Evolutionary conservation across 2,888 invertebrate genomes (phyloP), one percentile per base, ranked within the genome.

Genomic region (Xanthia icteritia): DNA sequence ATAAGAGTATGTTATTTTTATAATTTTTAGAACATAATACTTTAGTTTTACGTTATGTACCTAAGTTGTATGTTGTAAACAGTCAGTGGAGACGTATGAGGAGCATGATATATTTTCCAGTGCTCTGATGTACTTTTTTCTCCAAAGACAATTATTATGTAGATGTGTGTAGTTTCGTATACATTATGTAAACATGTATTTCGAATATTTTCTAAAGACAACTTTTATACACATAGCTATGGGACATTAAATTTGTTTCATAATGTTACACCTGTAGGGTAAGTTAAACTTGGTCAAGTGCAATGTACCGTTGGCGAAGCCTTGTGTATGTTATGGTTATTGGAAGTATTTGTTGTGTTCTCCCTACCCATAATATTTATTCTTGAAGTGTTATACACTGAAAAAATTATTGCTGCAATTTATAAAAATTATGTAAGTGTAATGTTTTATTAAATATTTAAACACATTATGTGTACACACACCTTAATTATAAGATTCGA

Each of bases 251-350:
- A 61, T 88, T 88, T 90, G 89, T 92, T 92, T 90, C 89, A 89
- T 90, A 86, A 91, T 87, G 89, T 88, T 89, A 90, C 89, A 91
- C 85, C 81, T 90, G 84, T 90, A 90, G 89, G 88, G 76, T 94
- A 93, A 92, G 92, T 87, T 83, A 91, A 90, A 88, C 91, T 91
- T 91, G 85, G 88, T 91, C 89, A 92, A 94, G 96, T 96, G 96
- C 96, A 96, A 96, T 96, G 93, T 94, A 92, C 90, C 90, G 92
- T 93, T 94, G 96, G 96, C 96, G 89, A 93, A 95, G 96, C 96
- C 96, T 92, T 93, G 88, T 93, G 90, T 91, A 92, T 94, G 91
- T 94, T 95, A 91, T 93, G 92, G 92, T 93, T 94, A 93, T 92
- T 88, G 88, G 90, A 92, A 90, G 86, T 91, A 89, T 91, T 93